Base-by-base conservation (phyloP, 2,797 vertebrate genomes). In the Linurgus olivaceus region DNA sequence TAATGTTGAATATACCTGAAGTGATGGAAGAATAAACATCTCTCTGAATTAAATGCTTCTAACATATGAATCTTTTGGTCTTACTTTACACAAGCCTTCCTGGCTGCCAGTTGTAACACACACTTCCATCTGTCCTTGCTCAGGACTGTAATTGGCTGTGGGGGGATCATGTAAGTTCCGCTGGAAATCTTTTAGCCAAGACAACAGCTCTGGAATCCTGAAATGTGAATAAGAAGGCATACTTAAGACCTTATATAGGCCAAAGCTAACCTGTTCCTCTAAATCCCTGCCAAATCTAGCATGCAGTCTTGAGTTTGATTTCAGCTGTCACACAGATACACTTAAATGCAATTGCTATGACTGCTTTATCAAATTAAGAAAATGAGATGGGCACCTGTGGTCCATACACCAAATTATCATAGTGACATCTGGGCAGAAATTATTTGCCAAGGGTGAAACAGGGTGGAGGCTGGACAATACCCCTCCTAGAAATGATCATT, bases 41-140 rank as follows among this genome's bases (percentile, higher is more conserved):
- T 55, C 24, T 38, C 48, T 33, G 17, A 63, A 89, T 73, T 3
- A 91, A 85, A 59, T 28, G 25, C 23, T 87, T 92, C 28, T 61
- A 89, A 71, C 20, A 33, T 9, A 44, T 7, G 26, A 79, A 70
- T 44, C 26, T 90, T 92, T 79, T 35, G 31, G 28, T 42, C 96
- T 95, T 98, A 99, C 99, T 98, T 99, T 99, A 95, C 98, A 98
- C 81, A 99, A 98, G 33, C 99, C 99, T 72, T 99, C 98, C 96
- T 99, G 99, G 96, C 99, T 99, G 93, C 99, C 99, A 0, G 98
- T 98, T 58, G 99, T 99, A 94, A 99, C 96, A 89, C 99, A 99
- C 87, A 99, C 62, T 58, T 99, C 99, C 99, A 99, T 99, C 94
- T 99, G 98, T 58, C 98, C 99, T 66, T 96, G 96, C 55, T 97